Conservation (phyloP, 2,888 invertebrate species). For the Steinernema hermaphroditum region DNA sequence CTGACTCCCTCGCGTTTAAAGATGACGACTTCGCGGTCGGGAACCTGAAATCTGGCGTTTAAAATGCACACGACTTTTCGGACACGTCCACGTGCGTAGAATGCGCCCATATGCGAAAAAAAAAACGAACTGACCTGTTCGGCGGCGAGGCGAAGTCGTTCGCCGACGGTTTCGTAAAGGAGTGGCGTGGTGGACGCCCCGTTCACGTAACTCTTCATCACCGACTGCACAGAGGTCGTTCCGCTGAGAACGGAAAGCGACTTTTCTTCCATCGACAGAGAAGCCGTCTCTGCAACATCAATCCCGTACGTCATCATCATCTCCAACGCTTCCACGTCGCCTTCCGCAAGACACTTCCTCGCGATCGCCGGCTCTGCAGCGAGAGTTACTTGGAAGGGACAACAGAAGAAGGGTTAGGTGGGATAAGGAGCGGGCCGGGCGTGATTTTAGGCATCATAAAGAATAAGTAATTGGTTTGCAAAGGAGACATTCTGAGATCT, state of each 20-base stretch:
- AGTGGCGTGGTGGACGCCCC: constrained; percentile 56
- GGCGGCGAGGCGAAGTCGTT: constrained; percentile 58
- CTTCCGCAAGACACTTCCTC: constrained; percentile 4
- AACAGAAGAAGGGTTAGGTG: neutral
- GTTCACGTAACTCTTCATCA: constrained; percentile 57
- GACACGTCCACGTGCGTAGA: neutral
- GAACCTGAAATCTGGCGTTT: constrained; percentile 48
- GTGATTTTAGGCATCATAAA: too few relatives aligned
- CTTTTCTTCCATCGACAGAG: constrained; percentile 22
- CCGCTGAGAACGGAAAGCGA: constrained; percentile 26
- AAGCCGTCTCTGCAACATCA: constrained; percentile 31
- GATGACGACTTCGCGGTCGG: constrained; percentile 63
- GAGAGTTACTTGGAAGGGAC: neutral
- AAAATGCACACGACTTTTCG: constrained; percentile 18
- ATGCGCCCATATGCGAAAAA: neutral
- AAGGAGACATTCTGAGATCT: too few relatives aligned
- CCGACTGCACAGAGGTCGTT: constrained; percentile 19
- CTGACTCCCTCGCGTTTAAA: constrained; percentile 60
- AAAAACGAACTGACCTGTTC: constrained; percentile 44
- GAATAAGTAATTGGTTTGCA: too few relatives aligned
- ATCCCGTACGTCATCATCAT: constrained; percentile 30
- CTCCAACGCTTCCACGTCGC: constrained; percentile 11
- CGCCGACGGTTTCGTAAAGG: constrained; percentile 63
- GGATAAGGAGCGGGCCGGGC: neutral
- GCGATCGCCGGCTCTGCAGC: constrained; percentile 22